Conservation (phyloP, 2,888 invertebrate genomes). For the Carpatolechia fugitivella region DNA sequence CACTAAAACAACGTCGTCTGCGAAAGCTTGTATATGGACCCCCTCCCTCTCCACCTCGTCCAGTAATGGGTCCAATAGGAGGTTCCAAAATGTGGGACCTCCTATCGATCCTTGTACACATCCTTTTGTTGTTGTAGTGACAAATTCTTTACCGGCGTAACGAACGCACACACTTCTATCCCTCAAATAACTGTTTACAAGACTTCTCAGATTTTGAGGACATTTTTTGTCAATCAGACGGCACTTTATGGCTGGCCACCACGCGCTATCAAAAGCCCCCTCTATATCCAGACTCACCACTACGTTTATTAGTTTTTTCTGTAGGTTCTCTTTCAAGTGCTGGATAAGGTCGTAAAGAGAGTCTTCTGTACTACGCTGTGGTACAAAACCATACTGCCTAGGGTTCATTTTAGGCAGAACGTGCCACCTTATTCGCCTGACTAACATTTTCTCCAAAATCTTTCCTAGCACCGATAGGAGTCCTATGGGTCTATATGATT, state of each 20-base stretch:
- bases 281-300: not conserved
- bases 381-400: constrained; percentile 23
- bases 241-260: not conserved
- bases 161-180: not conserved
- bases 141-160: not conserved
- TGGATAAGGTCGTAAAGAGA: not conserved
- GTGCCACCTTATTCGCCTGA: constrained; percentile 14
- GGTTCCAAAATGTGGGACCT: not conserved
- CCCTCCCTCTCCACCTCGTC: not conserved
- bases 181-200: not conserved
- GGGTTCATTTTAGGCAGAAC: constrained; percentile 22
- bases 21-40: too few relatives aligned
- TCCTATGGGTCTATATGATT: constrained; percentile 12
- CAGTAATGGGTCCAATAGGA: not conserved
- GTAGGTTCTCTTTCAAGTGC: not conserved
- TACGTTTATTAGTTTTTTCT: not conserved
- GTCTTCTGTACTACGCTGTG: constrained; percentile 18
- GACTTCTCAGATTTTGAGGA: too few relatives aligned
- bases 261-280: not conserved
- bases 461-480: constrained; percentile 9
- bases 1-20: not conserved
- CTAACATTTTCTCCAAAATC: not conserved
- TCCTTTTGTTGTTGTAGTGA: not conserved
- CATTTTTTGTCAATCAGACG: too few relatives aligned
- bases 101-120: not conserved